Conservation (phyloP, 1,140 invertebrate species). For the Metopolophium dirhodum region DNA sequence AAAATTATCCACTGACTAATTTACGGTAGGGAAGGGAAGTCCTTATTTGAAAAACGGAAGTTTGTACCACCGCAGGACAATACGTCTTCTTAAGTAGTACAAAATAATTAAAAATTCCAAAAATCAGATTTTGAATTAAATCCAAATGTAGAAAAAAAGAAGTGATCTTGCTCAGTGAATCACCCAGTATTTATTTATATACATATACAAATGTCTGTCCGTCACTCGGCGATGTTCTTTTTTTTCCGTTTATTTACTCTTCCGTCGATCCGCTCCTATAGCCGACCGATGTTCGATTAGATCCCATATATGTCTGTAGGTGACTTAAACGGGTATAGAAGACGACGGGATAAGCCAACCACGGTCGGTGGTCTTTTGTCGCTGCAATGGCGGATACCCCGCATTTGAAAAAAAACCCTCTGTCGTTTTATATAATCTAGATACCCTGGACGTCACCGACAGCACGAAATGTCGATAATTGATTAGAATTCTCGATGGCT, state of each 20-base stretch:
- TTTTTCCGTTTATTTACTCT: background rate
- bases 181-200: too few species aligned
- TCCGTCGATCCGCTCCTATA: too few species aligned
- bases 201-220: background rate
- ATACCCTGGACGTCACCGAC: background rate
- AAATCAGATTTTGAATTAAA: too few species aligned
- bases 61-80: too few species aligned
- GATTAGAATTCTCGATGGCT: background rate
- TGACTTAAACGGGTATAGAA: slow-evolving; percentile 21
- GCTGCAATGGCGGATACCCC: background rate
- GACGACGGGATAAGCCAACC: background rate
- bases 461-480: background rate
- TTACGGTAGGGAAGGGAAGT: too few species aligned
- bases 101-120: too few species aligned
- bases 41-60: too few species aligned
- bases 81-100: too few species aligned
- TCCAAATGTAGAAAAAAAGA: too few species aligned
- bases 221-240: background rate
- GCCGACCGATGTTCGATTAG: background rate
- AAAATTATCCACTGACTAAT: too few species aligned
- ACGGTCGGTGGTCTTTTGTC: background rate
- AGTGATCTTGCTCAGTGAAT: too few species aligned
- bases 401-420: background rate
- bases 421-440: background rate
- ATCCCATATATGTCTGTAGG: background rate